Percentiles rank a stretch among this genome's conserved stretches.
phyloP scores from a whole-genome alignment of 2,113 vertebrate genomes.

The Plestiodon gilberti region DNA sequence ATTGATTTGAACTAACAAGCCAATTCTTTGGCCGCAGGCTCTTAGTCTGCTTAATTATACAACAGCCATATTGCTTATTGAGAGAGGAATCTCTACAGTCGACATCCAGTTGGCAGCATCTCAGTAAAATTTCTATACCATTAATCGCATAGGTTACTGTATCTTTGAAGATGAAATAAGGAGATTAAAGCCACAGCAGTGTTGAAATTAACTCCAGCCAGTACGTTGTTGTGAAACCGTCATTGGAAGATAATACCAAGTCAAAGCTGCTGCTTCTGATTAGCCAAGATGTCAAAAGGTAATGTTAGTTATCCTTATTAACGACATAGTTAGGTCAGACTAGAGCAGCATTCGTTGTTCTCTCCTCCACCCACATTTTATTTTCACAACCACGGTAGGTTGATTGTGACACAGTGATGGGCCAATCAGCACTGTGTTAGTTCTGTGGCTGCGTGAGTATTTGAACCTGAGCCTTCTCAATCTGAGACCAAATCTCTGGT shows the following conservation, averaged over 20 bases:
- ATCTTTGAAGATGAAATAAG: background rate
- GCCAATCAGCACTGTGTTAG: too few relatives aligned
- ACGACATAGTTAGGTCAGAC: too few relatives aligned
- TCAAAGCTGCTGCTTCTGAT: background rate
- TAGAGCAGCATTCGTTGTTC: too few relatives aligned
- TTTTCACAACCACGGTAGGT: too few relatives aligned
- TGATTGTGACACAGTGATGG: too few relatives aligned
- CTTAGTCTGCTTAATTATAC: conserved; percentile 4
- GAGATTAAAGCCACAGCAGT: background rate
- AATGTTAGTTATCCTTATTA: background rate
- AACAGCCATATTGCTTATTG: conserved; percentile 15
- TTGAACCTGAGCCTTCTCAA: too few relatives aligned
- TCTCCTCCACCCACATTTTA: too few relatives aligned
- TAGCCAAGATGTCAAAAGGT: background rate
- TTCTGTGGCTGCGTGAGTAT: too few relatives aligned
- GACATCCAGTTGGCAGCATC: background rate
- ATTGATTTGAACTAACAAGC: conserved; percentile 18
- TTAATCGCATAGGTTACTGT: conserved; percentile 10
- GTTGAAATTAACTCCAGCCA: conserved; percentile 4
- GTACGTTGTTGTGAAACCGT: background rate
- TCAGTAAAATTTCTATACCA: background rate
- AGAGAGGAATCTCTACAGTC: conserved; percentile 23
- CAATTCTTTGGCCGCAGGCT: background rate
- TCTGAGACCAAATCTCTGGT: too few relatives aligned
- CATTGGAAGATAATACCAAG: background rate